Conservation (phyloP, 2,797 vertebrate genomes). For the Hoplostethus mediterraneus region DNA sequence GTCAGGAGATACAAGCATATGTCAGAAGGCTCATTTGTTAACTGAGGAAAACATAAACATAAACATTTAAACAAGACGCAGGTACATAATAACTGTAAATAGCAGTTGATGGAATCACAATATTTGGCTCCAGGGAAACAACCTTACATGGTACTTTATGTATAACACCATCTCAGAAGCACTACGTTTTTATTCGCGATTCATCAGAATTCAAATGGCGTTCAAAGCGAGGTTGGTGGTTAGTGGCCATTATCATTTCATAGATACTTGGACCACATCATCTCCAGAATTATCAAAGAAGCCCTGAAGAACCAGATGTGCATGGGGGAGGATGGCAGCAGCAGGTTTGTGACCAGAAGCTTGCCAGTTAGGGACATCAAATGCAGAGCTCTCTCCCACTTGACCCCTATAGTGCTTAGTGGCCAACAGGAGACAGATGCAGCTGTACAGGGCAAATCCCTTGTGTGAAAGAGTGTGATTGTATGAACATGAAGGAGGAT, state of each 20-base stretch:
- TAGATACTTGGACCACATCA: not conserved
- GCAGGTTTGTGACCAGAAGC: not conserved
- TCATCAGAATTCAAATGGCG: too few species aligned
- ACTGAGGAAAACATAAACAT: constrained; percentile 30
- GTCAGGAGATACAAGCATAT: constrained; percentile 69
- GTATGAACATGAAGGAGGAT: constrained; percentile 4
- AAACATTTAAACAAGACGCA: constrained; percentile 37
- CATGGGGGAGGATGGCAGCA: not conserved
- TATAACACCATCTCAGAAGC: too few species aligned
- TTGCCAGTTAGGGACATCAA: not conserved
- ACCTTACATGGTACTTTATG: too few species aligned
- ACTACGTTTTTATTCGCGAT: too few species aligned
- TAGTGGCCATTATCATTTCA: not conserved
- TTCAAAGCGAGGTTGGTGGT: too few species aligned
- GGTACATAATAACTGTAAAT: constrained; percentile 23
- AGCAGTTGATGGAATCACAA: not conserved
- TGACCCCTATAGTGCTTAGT: constrained; percentile 28
- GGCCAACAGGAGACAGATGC: constrained; percentile 38
- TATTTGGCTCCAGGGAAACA: too few species aligned
- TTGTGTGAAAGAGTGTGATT: constrained; percentile 25
- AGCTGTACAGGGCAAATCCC: constrained; percentile 19
- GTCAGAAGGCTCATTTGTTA: constrained; percentile 66
- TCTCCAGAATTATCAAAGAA: constrained; percentile 17
- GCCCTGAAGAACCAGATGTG: constrained; percentile 20
- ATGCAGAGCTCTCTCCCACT: constrained; percentile 18